These are phyloP conservation scores for Muschampia staudingeri DNA, from an alignment of 2,888 invertebrate genomes.

Conservation along the genomic window DNA sequence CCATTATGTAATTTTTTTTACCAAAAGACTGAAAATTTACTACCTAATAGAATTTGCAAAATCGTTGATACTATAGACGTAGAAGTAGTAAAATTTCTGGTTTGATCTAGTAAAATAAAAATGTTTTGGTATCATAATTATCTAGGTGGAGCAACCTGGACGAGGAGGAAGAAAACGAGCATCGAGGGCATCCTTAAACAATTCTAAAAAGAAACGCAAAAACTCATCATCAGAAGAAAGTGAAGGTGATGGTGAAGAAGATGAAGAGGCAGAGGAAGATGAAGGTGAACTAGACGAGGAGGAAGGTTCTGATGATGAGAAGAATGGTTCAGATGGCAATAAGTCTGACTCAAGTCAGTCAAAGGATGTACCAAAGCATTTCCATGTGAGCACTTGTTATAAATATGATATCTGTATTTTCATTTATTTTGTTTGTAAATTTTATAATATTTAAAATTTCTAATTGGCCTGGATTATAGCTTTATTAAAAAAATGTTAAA, in stretches of 20 bases:
- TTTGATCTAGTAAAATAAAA: not conserved
- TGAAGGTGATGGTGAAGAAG: constrained; percentile 85
- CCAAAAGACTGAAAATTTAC: no score
- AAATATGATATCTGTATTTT: no score
- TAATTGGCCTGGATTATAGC: not conserved
- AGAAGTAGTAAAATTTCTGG: not conserved
- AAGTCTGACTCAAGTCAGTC: constrained; percentile 90
- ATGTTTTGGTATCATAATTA: not conserved
- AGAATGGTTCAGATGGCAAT: constrained; percentile 90
- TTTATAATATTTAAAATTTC: not conserved
- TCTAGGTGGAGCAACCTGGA: constrained; percentile 81
- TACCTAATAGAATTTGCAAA: no score
- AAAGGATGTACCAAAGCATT: constrained; percentile 91
- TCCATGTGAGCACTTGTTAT: constrained; percentile 82
- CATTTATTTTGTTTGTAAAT: no score
- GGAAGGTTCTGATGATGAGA: constrained; percentile 90
- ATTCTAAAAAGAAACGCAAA: constrained; percentile 88
- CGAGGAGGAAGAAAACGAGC: constrained; percentile 83
- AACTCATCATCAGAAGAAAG: constrained; percentile 87
- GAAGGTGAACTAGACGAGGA: constrained; percentile 88
- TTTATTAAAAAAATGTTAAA: not conserved
- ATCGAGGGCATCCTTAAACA: constrained; percentile 80
- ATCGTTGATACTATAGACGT: no score
- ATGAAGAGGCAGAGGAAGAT: constrained; percentile 85
- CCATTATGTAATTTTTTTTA: no score